Conservation (phyloP, 1,140 invertebrate species). For the Orius insidiosus region DNA sequence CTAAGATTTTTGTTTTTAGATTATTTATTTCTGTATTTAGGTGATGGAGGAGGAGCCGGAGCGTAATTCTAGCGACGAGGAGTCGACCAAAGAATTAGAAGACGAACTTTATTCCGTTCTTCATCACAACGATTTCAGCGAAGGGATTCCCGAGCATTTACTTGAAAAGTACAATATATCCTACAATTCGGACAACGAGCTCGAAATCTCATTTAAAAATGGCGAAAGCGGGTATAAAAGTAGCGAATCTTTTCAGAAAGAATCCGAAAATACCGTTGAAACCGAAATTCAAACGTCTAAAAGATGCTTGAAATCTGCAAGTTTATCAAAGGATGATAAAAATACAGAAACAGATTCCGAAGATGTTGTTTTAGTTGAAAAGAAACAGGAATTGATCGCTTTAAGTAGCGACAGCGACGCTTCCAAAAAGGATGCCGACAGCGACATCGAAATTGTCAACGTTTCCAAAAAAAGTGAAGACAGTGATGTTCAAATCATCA, state of each 20-base stretch:
- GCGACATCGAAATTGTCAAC: neutral
- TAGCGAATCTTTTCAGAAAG: neutral
- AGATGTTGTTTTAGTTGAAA: neutral
- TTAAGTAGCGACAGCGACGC: neutral
- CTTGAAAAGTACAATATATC: conserved; percentile 6
- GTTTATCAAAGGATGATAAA: conserved; percentile 3
- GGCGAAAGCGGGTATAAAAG: neutral
- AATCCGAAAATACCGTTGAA: too few relatives aligned
- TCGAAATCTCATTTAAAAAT: neutral
- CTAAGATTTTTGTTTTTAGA: too few relatives aligned
- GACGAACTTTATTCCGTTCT: conserved; percentile 13
- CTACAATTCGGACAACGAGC: neutral
- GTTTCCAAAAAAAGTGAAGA: neutral
- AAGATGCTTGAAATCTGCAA: too few relatives aligned
- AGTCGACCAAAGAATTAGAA: conserved; percentile 12
- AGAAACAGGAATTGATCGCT: neutral
- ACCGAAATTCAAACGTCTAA: too few relatives aligned
- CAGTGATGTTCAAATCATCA: conserved; percentile 1
- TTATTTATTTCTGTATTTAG: too few relatives aligned
- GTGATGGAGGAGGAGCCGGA: conserved; percentile 17
- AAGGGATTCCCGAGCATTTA: conserved; percentile 13
- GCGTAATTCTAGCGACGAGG: neutral
- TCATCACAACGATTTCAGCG: conserved; percentile 15
- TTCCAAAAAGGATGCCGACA: neutral
- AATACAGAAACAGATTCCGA: neutral